Percentiles rank a stretch among this genome's conserved stretches.
Evolutionary conservation across 2,797 vertebrate genomes (phyloP).

Genomic region (Etheostoma perlongum): DNA sequence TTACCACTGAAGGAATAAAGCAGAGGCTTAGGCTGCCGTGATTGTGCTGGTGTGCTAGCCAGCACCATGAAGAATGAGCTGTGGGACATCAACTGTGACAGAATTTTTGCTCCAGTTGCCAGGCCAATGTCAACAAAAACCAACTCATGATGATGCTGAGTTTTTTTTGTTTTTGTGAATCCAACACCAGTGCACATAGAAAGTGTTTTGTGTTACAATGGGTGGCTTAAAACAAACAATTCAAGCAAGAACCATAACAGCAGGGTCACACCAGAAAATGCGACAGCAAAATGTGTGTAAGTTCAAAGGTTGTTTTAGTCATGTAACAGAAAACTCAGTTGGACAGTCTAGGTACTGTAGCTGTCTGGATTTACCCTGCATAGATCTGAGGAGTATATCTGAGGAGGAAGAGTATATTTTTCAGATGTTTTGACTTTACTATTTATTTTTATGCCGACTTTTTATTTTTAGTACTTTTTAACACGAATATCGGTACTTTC

Average conservation of each 20-base stretch:
- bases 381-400: no score
- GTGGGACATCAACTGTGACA: slow-evolving; percentile 54
- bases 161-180: slow-evolving; percentile 35
- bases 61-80: slow-evolving; percentile 45
- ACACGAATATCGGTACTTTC: no score
- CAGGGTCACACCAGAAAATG: background rate
- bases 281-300: no score
- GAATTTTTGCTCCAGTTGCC: slow-evolving; percentile 35
- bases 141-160: slow-evolving; percentile 16
- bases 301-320: no score
- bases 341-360: no score
- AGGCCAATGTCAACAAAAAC: slow-evolving; percentile 39
- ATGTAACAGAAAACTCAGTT: no score
- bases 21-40: slow-evolving; percentile 43
- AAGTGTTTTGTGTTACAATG: background rate
- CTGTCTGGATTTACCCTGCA: no score
- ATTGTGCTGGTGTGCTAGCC: slow-evolving; percentile 37
- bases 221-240: slow-evolving; percentile 6
- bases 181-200: background rate
- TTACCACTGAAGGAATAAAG: slow-evolving; percentile 46
- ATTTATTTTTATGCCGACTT: no score
- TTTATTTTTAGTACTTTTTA: no score
- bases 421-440: no score
- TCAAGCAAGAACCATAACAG: background rate
- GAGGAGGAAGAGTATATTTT: no score